Conservation (phyloP, 2,888 invertebrate species). For the Lacanobia wlatinum region DNA sequence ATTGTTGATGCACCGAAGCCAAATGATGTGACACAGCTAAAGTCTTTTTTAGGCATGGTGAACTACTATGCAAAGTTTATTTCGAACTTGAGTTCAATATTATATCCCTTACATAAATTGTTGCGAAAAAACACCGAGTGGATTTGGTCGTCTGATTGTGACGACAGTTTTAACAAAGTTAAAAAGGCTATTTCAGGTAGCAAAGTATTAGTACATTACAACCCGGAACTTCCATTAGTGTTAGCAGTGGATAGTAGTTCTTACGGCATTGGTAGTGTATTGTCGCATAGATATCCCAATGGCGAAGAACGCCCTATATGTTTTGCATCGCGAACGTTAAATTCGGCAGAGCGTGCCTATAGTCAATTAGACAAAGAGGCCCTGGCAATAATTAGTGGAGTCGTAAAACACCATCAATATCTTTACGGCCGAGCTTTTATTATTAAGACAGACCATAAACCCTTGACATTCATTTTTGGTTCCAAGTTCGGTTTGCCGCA, state of each 20-base stretch:
- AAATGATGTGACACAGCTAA: not conserved
- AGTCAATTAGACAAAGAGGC: too few species aligned
- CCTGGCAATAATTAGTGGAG: not conserved
- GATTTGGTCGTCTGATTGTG: constrained; percentile 1
- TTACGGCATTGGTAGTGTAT: not conserved
- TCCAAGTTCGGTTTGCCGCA: too few species aligned
- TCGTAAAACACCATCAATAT: not conserved
- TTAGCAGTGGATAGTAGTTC: constrained; percentile 3
- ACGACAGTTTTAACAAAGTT: not conserved
- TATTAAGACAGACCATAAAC: too few species aligned
- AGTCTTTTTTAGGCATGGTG: not conserved
- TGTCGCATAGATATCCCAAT: not conserved
- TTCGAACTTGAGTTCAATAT: not conserved
- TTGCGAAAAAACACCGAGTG: not conserved
- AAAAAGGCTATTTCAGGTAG: not conserved
- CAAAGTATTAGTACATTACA: not conserved
- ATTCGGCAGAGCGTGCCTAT: not conserved
- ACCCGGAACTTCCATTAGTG: not conserved
- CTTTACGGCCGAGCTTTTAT: too few species aligned
- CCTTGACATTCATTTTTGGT: too few species aligned
- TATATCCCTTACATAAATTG: not conserved
- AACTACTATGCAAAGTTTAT: constrained; percentile 15
- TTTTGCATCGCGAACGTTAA: constrained; percentile 1
- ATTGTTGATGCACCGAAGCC: too few species aligned
- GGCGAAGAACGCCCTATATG: constrained; percentile 2